Evolutionary conservation across 2,888 invertebrate species (phyloP).

Genomic region (Criorhina ranunculi): DNA sequence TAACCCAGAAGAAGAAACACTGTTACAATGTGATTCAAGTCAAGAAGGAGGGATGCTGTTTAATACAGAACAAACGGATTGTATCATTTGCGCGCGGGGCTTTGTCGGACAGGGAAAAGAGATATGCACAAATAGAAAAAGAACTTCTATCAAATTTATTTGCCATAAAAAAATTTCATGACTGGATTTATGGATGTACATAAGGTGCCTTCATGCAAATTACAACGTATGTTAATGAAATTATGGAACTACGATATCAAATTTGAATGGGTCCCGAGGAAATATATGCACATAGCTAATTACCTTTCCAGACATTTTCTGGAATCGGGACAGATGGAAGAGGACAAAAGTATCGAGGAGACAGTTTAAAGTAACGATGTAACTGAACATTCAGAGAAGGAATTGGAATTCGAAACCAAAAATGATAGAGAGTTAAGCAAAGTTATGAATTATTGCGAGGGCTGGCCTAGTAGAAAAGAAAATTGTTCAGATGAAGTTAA

Average conservation of each 20-base stretch:
- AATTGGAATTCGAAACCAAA: not conserved
- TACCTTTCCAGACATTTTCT: constrained; percentile 1
- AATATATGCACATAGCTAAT: constrained; percentile 5
- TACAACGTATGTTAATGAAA: not conserved
- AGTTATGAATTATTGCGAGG: not conserved
- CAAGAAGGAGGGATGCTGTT: constrained; percentile 8
- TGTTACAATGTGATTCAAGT: constrained; percentile 6
- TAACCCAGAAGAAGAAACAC: not conserved
- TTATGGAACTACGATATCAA: not conserved
- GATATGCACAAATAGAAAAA: constrained; percentile 5
- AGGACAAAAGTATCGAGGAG: constrained; percentile 2
- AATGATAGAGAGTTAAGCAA: not conserved
- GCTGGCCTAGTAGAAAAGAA: constrained; percentile 2
- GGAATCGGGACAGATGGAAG: too few relatives aligned
- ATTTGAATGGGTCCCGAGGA: not conserved
- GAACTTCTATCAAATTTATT: not conserved
- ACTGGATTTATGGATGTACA: not conserved
- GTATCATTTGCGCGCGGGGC: not conserved
- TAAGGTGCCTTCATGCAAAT: not conserved
- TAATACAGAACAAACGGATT: not conserved
- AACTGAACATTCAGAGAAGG: constrained; percentile 8
- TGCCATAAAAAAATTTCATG: not conserved
- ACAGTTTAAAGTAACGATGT: not conserved
- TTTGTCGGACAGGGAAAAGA: not conserved
- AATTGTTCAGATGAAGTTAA: constrained; percentile 4